Percentiles rank a stretch among this genome's conserved stretches.
These are phyloP conservation scores for Eledone cirrhosa DNA, from an alignment of 2,888 invertebrate genomes.

Conservation along the genomic window DNA sequence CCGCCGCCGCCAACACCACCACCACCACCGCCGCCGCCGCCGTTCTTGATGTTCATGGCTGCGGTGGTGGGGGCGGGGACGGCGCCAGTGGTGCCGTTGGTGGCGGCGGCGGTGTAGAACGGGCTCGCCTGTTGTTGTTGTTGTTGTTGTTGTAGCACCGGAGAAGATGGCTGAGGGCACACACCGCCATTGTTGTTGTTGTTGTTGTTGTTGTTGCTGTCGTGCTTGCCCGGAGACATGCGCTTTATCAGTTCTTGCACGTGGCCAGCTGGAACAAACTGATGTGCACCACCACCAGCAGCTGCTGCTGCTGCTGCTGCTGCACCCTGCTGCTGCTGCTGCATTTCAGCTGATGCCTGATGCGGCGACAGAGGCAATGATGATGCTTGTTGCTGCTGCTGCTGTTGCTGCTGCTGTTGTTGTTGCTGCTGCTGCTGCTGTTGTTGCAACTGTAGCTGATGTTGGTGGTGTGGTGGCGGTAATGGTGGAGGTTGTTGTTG, in stretches of 20 bases:
- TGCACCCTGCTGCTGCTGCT: slow-evolving; percentile 23
- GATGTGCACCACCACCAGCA: slow-evolving; percentile 24
- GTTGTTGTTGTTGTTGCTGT: slow-evolving; percentile 31
- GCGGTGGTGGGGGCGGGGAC: not conserved
- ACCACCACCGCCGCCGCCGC: not conserved
- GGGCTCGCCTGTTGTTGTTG: slow-evolving; percentile 29
- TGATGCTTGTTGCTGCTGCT: not conserved
- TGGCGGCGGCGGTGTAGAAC: not conserved
- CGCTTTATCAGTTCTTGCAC: slow-evolving; percentile 79
- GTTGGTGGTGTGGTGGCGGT: not conserved
- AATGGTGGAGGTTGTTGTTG: slow-evolving; percentile 22
- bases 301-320: slow-evolving; percentile 23
- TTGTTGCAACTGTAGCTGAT: slow-evolving; percentile 23
- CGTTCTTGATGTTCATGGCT: slow-evolving; percentile 3
- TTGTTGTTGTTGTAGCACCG: slow-evolving; percentile 32
- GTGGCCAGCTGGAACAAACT: slow-evolving; percentile 66
- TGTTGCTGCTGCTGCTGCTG: slow-evolving; percentile 9
- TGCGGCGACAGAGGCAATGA: slow-evolving; percentile 18
- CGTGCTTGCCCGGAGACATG: slow-evolving; percentile 74
- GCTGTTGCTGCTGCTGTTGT: not conserved
- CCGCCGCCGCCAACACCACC: not conserved
- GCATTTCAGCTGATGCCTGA: not conserved
- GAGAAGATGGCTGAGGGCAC: not conserved
- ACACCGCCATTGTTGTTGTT: slow-evolving; percentile 11
- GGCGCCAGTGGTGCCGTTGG: not conserved